These are phyloP conservation scores for Nomia melanderi DNA, from an alignment of 1,140 invertebrate species.

Conservation along the genomic window DNA sequence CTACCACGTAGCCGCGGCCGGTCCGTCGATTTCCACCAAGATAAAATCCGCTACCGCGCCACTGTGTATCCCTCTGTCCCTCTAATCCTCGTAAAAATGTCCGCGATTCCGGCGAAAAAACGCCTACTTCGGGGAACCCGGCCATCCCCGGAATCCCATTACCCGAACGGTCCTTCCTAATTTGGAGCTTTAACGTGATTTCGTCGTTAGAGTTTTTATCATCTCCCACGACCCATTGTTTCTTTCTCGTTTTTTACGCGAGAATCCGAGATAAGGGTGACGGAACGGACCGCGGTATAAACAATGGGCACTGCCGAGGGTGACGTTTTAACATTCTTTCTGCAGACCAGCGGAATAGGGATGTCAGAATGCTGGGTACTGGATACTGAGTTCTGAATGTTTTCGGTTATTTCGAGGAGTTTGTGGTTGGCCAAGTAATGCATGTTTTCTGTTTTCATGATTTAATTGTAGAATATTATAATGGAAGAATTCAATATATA, in stretches of 20 bases:
- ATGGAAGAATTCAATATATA: too few species aligned
- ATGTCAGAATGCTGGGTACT: too few species aligned
- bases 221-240: neutral
- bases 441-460: too few species aligned
- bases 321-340: too few species aligned
- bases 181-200: neutral
- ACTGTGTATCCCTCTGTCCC: constrained; percentile 7
- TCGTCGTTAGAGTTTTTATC: neutral
- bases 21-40: constrained; percentile 46
- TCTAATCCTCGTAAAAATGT: constrained; percentile 52
- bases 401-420: too few species aligned
- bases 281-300: neutral
- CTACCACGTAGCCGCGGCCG: constrained; percentile 31
- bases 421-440: too few species aligned
- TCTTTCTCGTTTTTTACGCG: neutral
- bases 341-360: too few species aligned
- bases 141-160: neutral
- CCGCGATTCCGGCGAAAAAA: constrained; percentile 1
- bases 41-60: constrained; percentile 50
- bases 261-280: neutral
- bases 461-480: too few species aligned
- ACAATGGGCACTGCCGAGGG: too few species aligned
- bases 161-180: neutral
- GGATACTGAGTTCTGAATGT: too few species aligned
- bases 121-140: neutral